Evolutionary conservation across 1,140 invertebrate species (phyloP).

Genomic region (Matsumurasca onukii): DNA sequence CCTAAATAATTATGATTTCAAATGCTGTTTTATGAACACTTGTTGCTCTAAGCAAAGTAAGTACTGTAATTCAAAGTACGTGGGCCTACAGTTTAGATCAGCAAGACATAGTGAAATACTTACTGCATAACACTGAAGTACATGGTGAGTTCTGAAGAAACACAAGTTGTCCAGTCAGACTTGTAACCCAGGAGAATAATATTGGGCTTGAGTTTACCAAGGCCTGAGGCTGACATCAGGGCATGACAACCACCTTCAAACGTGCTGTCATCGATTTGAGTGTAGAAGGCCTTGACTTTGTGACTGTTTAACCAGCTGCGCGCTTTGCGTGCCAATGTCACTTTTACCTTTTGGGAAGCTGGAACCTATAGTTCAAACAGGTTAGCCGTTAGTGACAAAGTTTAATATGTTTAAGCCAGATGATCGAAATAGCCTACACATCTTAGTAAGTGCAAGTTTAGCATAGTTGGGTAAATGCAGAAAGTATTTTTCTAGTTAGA

Average conservation of each 20-base stretch:
- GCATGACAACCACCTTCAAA: constrained; percentile 74
- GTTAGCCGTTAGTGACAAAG: too few species aligned
- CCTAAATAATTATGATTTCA: too few species aligned
- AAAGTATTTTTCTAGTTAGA: too few species aligned
- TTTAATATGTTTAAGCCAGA: too few species aligned
- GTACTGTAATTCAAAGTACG: too few species aligned
- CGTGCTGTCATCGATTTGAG: constrained; percentile 71
- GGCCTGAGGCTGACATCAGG: constrained; percentile 76
- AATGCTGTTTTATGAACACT: too few species aligned
- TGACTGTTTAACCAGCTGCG: constrained; percentile 80
- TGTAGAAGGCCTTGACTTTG: constrained; percentile 89
- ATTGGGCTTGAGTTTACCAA: constrained; percentile 89
- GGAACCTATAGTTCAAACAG: constrained; percentile 51
- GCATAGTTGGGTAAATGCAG: too few species aligned
- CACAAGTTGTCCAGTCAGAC: constrained; percentile 80
- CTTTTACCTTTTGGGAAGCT: constrained; percentile 56
- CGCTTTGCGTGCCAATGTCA: constrained; percentile 58
- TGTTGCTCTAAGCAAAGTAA: too few species aligned
- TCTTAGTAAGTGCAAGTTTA: neutral
- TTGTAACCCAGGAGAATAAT: constrained; percentile 92
- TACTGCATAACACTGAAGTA: constrained; percentile 94
- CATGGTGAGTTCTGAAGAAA: constrained; percentile 55
- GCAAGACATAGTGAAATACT: constrained; percentile 56
- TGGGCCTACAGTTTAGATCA: too few species aligned
- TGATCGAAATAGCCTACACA: too few species aligned